Evolutionary conservation across 2,113 vertebrate species (phyloP), one percentile per base, ranked within the genome.

Genomic region (Gavialis gangeticus): DNA sequence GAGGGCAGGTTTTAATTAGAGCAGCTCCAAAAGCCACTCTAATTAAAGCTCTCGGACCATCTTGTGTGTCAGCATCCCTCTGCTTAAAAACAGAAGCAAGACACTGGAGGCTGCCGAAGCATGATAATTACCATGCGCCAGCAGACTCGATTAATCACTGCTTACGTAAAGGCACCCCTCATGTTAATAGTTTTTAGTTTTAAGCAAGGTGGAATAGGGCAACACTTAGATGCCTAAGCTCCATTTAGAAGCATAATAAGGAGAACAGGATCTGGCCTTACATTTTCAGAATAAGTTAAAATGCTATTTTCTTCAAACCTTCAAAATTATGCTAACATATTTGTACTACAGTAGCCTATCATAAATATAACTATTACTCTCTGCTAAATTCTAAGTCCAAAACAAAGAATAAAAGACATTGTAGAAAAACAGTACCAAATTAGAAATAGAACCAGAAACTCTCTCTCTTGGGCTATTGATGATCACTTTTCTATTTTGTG

Each of bases 401-500:
- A 97, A 94, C 46, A 95, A 94, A 94, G 69, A 94, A 85, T 83
- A 90, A 92, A 94, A 66, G 91, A 85, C 90, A 92, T 57, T 90
- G 66, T 13, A 37, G 4, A 27, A 22, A 34, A 88, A 87, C 79
- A 79, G 75, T 55, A 34, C n/a, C 56, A 96, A 96, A 91, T 79
- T 96, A 73, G 66, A 97, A 96, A 93, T 56, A 87, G 83, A 91
- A 90, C 37, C 25, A 95, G 89, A 79, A 79, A 4, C 77, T 94
- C 81, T 91, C 69, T 46, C 46, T 46, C 90, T 92, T 66, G 94
- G 62, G 77, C 67, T 30, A 78, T 91, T 96, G 91, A 92, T 98
- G 95, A 98, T 95, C 94, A 88, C 79, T 95, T 97, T 96, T 92
- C 87, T 94, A 95, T 95, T 97, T 97, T 97, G 97, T 96, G 84